Evolutionary conservation across 1,140 invertebrate species (phyloP).

Genomic region (Maconellicoccus hirsutus): DNA sequence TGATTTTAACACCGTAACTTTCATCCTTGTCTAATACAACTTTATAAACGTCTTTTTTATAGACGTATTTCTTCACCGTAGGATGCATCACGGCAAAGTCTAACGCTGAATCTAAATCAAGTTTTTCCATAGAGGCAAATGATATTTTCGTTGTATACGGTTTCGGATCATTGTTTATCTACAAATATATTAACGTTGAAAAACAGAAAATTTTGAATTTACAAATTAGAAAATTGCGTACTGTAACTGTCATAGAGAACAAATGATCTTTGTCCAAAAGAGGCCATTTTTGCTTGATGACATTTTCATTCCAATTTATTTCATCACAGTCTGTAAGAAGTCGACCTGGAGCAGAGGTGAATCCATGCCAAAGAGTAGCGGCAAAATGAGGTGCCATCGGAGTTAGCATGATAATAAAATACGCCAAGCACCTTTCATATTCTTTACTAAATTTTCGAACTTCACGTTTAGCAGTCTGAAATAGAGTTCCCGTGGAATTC

Average conservation of each 20-base stretch:
- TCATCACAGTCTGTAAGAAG: conserved; percentile 38
- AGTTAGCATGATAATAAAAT: conserved; percentile 69
- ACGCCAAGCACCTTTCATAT: conserved; percentile 63
- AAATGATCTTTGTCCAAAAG: conserved; percentile 56
- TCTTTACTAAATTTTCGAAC: conserved; percentile 42
- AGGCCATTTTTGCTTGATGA: conserved; percentile 68
- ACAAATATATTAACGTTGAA: too few species aligned
- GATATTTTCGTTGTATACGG: neutral
- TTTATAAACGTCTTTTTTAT: neutral
- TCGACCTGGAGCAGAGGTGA: conserved; percentile 47
- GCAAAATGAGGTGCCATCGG: conserved; percentile 82
- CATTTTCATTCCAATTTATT: conserved; percentile 49
- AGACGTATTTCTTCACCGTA: neutral
- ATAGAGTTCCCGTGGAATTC: too few species aligned
- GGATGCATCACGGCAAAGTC: neutral
- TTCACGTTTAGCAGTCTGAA: conserved; percentile 24
- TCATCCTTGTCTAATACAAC: neutral
- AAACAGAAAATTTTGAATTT: too few species aligned
- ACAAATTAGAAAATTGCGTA: too few species aligned
- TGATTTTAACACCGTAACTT: neutral
- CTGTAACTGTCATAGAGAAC: neutral
- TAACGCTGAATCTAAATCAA: neutral
- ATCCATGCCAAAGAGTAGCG: conserved; percentile 76
- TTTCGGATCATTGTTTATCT: neutral
- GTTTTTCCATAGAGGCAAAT: neutral